Base-by-base conservation (phyloP, 1,140 invertebrate genomes). In the Brachionus plicatilis region DNA sequence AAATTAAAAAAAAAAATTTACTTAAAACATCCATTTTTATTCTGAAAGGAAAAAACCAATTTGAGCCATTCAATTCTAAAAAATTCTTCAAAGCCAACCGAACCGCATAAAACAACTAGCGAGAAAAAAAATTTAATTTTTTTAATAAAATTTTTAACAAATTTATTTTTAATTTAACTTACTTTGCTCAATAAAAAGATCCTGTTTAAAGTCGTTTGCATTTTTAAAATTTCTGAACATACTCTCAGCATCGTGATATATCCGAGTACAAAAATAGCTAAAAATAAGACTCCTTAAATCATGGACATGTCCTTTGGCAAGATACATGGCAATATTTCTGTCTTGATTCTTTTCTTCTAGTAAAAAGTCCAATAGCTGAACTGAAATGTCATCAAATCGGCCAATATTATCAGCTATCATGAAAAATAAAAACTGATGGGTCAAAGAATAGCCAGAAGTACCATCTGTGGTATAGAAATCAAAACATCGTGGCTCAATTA, bases 131-230 rank as follows among this genome's bases (percentile, higher is more conserved):
- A 76, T 50, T 27, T 11, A 72, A n/a, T 72, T 41, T 20, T 17
- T 43, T 43, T 20, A 43, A 45, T 9, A 11, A 29, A 29, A 29
- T 29, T 29, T 24, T 24, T 24, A 24, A 24, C 24, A 29, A 29
- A 29, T 29, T 1, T 37, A n/a, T 37, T 72, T 41, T 72, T 17
- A 20, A 6, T 37, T 72, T 72, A 43, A 45, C 4, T 41, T 43
- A 82, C 79, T n/a, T 68, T 83, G 82, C 68, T 83, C 82, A 12
- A 83, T 68, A 56, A 83, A 83, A 33, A 83, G 37, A 83, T 83
- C 82, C 8, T 47, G 37, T 68, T 53, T 53, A 65, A 82, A 82
- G 9, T 45, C 43, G 45, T 76, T 14, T 0, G 53, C n/a, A 83
- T 47, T 50, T 14, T 17, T 45, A 70, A 20, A 56, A 27, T 37